Evolutionary conservation across 2,888 invertebrate genomes (phyloP).

Genomic region (Augochlorella aurata): DNA sequence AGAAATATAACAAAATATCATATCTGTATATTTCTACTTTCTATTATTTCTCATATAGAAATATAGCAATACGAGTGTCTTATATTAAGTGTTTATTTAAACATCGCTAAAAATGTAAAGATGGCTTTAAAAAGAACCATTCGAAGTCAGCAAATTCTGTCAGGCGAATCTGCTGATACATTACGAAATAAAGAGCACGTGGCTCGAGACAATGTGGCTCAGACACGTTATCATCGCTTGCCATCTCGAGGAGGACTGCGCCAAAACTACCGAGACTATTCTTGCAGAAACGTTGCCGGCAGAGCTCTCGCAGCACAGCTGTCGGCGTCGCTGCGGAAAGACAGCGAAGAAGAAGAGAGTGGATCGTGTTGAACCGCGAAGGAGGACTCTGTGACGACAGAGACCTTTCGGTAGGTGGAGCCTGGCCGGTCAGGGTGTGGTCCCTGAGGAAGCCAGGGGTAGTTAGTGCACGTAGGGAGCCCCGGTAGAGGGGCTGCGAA

Average conservation of each 20-base stretch:
- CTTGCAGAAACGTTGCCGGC: neutral
- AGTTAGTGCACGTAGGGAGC: conserved; percentile 70
- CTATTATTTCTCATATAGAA: too few relatives aligned
- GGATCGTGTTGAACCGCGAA: conserved; percentile 35
- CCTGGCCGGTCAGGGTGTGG: conserved; percentile 76
- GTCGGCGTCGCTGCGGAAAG: neutral
- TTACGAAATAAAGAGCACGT: too few relatives aligned
- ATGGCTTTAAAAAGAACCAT: too few relatives aligned
- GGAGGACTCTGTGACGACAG: conserved; percentile 55
- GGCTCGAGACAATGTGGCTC: too few relatives aligned
- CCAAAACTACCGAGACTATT: neutral
- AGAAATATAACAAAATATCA: too few relatives aligned
- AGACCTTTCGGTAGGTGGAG: conserved; percentile 74
- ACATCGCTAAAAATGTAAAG: too few relatives aligned
- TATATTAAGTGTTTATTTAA: too few relatives aligned
- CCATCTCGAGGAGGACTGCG: neutral
- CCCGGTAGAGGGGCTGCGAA: conserved; percentile 68
- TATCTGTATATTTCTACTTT: too few relatives aligned
- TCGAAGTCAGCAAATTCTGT: too few relatives aligned
- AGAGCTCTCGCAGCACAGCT: neutral
- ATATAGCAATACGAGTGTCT: too few relatives aligned
- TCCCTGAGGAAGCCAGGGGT: conserved; percentile 73
- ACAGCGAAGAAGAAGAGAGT: neutral
- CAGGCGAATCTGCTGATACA: too few relatives aligned
- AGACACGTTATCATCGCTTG: too few relatives aligned